Percentiles rank a stretch among this genome's conserved stretches.
phyloP scores from a whole-genome alignment of 1,140 invertebrate genomes.

The Megathymus violae region DNA sequence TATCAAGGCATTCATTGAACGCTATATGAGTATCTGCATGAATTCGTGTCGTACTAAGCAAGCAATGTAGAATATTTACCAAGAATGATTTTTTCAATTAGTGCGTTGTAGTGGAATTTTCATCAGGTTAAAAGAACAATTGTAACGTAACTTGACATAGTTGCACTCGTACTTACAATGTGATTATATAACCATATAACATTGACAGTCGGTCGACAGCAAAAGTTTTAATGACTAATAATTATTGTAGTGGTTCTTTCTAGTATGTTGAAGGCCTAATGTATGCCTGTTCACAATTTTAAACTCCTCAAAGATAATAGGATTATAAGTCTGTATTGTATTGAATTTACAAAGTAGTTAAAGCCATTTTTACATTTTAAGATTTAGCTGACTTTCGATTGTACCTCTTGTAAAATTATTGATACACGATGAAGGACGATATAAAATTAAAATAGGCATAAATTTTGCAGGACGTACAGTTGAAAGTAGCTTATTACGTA shows the following conservation, averaged over 20 bases:
- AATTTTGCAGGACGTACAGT: neutral
- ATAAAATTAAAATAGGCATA: neutral
- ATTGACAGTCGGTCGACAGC: neutral
- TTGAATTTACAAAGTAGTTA: slow-evolving; percentile 10
- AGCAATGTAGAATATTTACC: slow-evolving; percentile 4
- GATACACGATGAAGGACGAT: neutral
- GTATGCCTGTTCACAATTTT: slow-evolving; percentile 24
- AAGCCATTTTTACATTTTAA: slow-evolving; percentile 20
- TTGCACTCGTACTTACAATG: too few relatives aligned
- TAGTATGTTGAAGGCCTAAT: slow-evolving; percentile 24
- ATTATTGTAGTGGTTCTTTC: slow-evolving; percentile 23
- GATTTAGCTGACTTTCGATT: neutral
- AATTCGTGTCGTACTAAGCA: too few relatives aligned
- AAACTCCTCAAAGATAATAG: slow-evolving; percentile 21
- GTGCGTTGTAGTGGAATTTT: too few relatives aligned
- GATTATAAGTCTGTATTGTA: slow-evolving; percentile 14
- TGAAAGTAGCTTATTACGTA: neutral
- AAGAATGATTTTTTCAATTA: too few relatives aligned
- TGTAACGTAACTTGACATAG: too few relatives aligned
- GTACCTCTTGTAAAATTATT: slow-evolving; percentile 12
- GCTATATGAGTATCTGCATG: too few relatives aligned
- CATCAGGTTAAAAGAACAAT: too few relatives aligned
- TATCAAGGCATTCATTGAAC: too few relatives aligned
- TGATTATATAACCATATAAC: too few relatives aligned
- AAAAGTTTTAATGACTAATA: neutral